phyloP scores from a whole-genome alignment of 1,140 invertebrate genomes.

The Lucilia sericata region DNA sequence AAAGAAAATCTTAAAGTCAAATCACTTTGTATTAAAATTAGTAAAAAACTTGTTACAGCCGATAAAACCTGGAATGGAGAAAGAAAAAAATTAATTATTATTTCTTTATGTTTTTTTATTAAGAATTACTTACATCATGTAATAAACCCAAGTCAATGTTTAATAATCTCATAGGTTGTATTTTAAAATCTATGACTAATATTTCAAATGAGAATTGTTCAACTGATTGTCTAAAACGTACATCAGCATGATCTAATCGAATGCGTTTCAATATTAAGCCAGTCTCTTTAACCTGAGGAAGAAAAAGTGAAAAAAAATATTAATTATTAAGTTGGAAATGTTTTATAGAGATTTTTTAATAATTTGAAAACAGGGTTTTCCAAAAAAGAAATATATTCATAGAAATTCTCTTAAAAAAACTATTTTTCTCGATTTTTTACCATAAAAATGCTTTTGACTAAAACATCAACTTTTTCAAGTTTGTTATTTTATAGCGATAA shows the following conservation, averaged over 20 bases:
- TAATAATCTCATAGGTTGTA: constrained; percentile 57
- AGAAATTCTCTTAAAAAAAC: no score
- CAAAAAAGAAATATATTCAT: no score
- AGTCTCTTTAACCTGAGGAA: constrained; percentile 52
- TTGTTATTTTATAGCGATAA: no score
- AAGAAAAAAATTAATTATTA: constrained; percentile 7
- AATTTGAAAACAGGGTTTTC: no score
- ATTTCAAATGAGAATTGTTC: constrained; percentile 59
- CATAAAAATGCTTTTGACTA: no score
- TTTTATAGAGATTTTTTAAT: no score
- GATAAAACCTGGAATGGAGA: constrained; percentile 49
- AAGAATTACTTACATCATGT: constrained; percentile 51
- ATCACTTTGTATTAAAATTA: constrained; percentile 62
- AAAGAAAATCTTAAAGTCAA: constrained; percentile 57
- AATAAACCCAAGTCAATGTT: constrained; percentile 55
- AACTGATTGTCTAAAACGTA: constrained; percentile 57
- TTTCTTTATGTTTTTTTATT: background rate
- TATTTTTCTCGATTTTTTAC: no score
- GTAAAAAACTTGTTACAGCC: constrained; percentile 56
- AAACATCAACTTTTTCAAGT: no score
- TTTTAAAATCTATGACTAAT: constrained; percentile 54
- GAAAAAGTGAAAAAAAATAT: background rate
- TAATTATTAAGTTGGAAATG: no score
- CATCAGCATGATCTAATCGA: constrained; percentile 53
- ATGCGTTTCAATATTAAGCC: constrained; percentile 56